phyloP scores from a whole-genome alignment of 1,140 invertebrate species.

The Scaptodrosophila lebanonensis region DNA sequence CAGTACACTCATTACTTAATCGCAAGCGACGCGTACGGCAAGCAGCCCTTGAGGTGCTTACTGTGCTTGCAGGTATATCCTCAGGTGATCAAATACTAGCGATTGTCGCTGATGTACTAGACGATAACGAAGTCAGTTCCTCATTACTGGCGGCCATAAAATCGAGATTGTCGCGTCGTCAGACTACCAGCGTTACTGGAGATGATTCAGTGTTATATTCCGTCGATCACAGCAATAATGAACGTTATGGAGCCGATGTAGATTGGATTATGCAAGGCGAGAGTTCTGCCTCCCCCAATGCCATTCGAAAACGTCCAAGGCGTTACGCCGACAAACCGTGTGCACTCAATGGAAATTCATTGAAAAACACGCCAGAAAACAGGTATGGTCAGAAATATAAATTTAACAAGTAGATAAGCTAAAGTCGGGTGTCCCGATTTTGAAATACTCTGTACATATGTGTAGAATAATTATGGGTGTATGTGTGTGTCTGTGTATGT shows the following conservation, averaged over 20 bases:
- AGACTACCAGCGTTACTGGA: conserved; percentile 81
- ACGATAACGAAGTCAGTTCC: conserved; percentile 72
- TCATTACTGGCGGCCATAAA: conserved; percentile 79
- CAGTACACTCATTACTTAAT: conserved; percentile 82
- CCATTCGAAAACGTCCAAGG: conserved; percentile 67
- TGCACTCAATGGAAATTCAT: background rate
- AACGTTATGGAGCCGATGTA: conserved; percentile 80
- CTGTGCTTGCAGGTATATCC: conserved; percentile 86
- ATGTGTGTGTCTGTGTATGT: too few species aligned
- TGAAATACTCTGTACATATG: too few species aligned
- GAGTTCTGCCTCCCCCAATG: conserved; percentile 80
- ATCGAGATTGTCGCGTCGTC: conserved; percentile 81
- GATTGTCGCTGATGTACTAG: conserved; percentile 77
- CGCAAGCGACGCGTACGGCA: conserved; percentile 85
- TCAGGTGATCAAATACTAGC: conserved; percentile 79
- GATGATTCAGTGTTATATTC: conserved; percentile 85
- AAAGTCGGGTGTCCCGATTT: too few species aligned
- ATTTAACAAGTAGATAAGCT: too few species aligned
- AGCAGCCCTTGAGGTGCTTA: conserved; percentile 87
- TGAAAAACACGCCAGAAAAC: conserved; percentile 3
- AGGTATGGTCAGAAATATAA: too few species aligned
- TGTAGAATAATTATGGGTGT: too few species aligned
- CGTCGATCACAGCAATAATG: conserved; percentile 65
- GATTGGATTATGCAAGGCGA: conserved; percentile 84
- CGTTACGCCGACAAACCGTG: conserved; percentile 23